Evolutionary conservation across 1,140 invertebrate species (phyloP).

Genomic region (Macrocentrus cingulum): DNA sequence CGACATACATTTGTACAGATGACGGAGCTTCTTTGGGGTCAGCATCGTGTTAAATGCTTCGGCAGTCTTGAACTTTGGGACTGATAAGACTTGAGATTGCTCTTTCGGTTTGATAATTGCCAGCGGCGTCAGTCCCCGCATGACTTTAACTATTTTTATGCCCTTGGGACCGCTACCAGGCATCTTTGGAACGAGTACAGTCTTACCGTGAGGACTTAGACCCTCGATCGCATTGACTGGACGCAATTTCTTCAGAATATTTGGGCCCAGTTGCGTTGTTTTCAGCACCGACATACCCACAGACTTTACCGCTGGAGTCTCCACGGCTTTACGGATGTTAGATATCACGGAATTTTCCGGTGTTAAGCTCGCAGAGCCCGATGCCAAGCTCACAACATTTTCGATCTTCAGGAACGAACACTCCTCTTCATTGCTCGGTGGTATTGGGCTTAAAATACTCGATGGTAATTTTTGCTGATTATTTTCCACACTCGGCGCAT

Average conservation of each 20-base stretch:
- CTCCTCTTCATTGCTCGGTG: no score
- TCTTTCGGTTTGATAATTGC: constrained; percentile 32
- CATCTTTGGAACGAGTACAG: not conserved
- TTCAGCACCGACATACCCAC: constrained; percentile 42
- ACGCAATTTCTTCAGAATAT: constrained; percentile 42
- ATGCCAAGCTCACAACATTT: constrained; percentile 52
- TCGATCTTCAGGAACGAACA: constrained; percentile 50
- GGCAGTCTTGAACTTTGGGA: constrained; percentile 39
- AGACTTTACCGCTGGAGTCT: constrained; percentile 36
- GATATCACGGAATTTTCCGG: constrained; percentile 35
- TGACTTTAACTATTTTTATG: constrained; percentile 37
- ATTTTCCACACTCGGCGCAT: constrained; percentile 2
- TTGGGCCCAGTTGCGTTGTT: constrained; percentile 34
- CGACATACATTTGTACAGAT: constrained; percentile 65
- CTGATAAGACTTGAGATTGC: not conserved
- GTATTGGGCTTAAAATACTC: no score
- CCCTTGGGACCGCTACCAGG: constrained; percentile 21
- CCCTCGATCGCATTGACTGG: no score
- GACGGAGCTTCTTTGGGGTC: constrained; percentile 40
- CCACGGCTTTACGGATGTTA: constrained; percentile 47
- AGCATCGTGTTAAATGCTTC: constrained; percentile 47
- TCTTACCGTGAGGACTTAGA: no score
- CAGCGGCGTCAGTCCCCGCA: constrained; percentile 21
- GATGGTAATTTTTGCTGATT: not conserved
- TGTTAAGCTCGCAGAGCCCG: constrained; percentile 23